Evolutionary conservation across 2,888 invertebrate genomes (phyloP), one percentile per base, ranked within the genome.

Genomic region (Monochamus alternatus): DNA sequence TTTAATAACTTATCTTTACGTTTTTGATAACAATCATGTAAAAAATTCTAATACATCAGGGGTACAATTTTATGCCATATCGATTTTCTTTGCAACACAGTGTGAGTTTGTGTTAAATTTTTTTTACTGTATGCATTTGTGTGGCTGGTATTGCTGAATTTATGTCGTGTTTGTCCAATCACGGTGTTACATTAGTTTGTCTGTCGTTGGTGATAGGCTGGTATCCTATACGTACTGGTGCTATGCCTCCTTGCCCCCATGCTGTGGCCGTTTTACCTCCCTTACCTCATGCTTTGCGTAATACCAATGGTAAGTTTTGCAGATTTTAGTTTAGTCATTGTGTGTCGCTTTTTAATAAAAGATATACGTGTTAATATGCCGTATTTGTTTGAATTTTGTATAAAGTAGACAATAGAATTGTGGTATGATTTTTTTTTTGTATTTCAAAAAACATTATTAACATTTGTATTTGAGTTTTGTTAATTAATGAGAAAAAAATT

Each of bases 221-320:
- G 88, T 88, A 85, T 86, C 84, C 88, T 81, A 86, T 84, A 83
- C 82, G 84, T 76, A 84, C 86, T 83, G 88, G 88, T 86, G 85
- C 85, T 88, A 88, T 88, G 85, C 87, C 90, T 86, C 90, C 88
- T 85, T 91, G 90, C 86, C 90, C 91, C 84, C 90, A 90, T 87
- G 91, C 91, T 89, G 92, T 92, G 88, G 91, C 91, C 89, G 92
- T 92, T 85, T 90, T 92, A 89, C 92, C 92, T 88, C 92, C 92
- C 81, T 89, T 90, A 84, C 90, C 90, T 84, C 88, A 88, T 84
- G 88, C 88, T 89, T 89, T 89, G 81, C 88, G 88, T 85, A 83
- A 81, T 81, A 79, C 73, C 75, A 88, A 85, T 83, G 87, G 88
- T 88, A 88, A 87, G 87, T 87, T 78, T 70, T 58, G 76, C 78